These are phyloP conservation scores for Camponotus vicinus DNA, from an alignment of 1,140 invertebrate species.

Conservation along the genomic window DNA sequence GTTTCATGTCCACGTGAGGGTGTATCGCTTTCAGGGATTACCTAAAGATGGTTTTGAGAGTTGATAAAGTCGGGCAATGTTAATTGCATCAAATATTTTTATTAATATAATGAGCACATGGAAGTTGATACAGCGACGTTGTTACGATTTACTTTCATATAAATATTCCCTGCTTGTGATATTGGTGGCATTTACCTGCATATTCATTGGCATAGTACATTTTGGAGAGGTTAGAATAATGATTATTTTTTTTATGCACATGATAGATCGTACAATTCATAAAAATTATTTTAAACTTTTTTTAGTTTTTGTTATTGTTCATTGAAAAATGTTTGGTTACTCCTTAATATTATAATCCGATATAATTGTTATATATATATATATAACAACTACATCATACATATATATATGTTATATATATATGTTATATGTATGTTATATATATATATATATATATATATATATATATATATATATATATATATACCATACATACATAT, in stretches of 20 bases:
- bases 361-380: no score
- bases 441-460: no score
- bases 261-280: background rate
- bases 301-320: background rate
- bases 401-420: no score
- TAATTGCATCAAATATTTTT: conserved; percentile 68
- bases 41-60: no score
- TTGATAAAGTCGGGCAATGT: conserved; percentile 48
- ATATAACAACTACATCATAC: no score
- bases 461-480: no score
- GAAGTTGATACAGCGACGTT: conserved; percentile 85
- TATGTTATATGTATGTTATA: no score
- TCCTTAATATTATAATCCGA: no score
- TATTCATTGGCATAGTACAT: conserved; percentile 85
- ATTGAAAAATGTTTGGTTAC: background rate
- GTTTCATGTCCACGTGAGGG: no score
- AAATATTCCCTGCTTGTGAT: conserved; percentile 85
- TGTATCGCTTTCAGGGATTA: no score
- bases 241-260: background rate
- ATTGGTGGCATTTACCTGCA: conserved; percentile 83
- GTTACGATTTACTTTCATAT: conserved; percentile 86
- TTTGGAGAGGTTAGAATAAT: conserved; percentile 85
- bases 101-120: conserved; percentile 84
- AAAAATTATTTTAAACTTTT: background rate
- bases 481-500: no score